These are phyloP conservation scores for Hemicrepidius hirtus DNA, from an alignment of 2,888 invertebrate genomes.

Conservation along the genomic window DNA sequence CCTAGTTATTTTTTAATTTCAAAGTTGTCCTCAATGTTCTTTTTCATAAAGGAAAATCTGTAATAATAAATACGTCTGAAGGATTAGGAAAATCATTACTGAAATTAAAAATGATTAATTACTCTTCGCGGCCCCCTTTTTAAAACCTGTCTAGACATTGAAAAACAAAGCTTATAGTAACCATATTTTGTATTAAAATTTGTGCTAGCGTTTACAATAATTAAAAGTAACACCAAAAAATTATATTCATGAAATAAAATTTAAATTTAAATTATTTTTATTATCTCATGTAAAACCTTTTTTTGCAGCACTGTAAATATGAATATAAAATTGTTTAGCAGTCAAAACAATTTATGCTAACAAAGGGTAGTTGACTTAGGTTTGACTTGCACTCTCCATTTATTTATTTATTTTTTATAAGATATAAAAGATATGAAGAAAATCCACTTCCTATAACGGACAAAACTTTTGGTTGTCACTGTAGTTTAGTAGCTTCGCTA, in stretches of 20 bases:
- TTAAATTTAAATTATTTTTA: conserved; percentile 15
- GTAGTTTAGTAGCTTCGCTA: too few relatives aligned
- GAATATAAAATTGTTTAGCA: too few relatives aligned
- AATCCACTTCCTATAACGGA: too few relatives aligned
- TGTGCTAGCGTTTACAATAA: not conserved
- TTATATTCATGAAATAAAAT: conserved; percentile 11
- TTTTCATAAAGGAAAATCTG: not conserved
- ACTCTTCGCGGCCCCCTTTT: not conserved
- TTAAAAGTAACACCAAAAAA: not conserved
- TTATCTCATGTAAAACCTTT: not conserved
- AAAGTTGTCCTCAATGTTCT: too few relatives aligned
- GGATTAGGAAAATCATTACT: not conserved
- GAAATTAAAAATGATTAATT: conserved; percentile 24
- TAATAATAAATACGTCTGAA: conserved; percentile 2
- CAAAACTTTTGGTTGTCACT: too few relatives aligned
- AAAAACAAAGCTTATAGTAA: not conserved
- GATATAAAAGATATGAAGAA: too few relatives aligned
- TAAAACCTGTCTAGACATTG: not conserved
- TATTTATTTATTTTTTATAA: too few relatives aligned
- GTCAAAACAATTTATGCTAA: too few relatives aligned
- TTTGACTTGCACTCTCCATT: too few relatives aligned
- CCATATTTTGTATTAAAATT: conserved; percentile 6
- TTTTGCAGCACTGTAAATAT: not conserved
- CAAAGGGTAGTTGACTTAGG: too few relatives aligned
- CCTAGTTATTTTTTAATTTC: too few relatives aligned